Base-by-base conservation (phyloP, 2,113 vertebrate genomes). In the Formicarius rufipectus region DNA sequence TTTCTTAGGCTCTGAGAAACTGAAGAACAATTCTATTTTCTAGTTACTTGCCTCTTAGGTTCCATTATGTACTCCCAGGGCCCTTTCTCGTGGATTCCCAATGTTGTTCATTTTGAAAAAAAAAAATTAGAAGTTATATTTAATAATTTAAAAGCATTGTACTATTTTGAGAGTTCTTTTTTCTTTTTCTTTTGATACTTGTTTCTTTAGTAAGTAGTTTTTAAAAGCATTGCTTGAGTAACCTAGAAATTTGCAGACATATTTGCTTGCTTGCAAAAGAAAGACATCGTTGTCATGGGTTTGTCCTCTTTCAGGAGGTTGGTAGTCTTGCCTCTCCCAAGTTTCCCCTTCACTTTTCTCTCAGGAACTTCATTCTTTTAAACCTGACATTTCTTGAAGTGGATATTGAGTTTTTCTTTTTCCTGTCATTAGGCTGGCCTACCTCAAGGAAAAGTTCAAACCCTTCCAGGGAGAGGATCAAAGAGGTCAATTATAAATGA, bases 401-500 rank as follows among this genome's bases (percentile, higher is more conserved):
- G 82, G 87, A 37, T 92, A 69, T 45, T 90, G 88, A 88, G 72
- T 7, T 95, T 90, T 90, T 95, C 72, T 81, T 96, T 95, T 88
- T 94, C 52, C 60, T 96, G 92, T 88, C 73, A 64, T 84, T 77
- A 81, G 66, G 40, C 90, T 95, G 56, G 73, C 49, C 73, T 89
- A 75, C 79, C 92, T 92, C 83, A 93, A 95, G 93, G 90, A 90
- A 94, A 94, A 93, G 87, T 79, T 94, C 94, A 87, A 75, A 80
- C 35, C 42, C 82, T 93, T 96, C 84, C 90, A 96, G 85, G 59
- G 83, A 94, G 75, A 93, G 66, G 85, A 92, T 96, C 88, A 96
- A 94, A 94, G 83, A 93, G 86, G 76, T 95, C 80, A 96, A n/a
- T 90, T 96, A 86, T 90, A 88, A 94, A 87, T 80, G 74, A 87